Base-by-base conservation (phyloP, 2,888 invertebrate species). In the Protonemura montana region DNA sequence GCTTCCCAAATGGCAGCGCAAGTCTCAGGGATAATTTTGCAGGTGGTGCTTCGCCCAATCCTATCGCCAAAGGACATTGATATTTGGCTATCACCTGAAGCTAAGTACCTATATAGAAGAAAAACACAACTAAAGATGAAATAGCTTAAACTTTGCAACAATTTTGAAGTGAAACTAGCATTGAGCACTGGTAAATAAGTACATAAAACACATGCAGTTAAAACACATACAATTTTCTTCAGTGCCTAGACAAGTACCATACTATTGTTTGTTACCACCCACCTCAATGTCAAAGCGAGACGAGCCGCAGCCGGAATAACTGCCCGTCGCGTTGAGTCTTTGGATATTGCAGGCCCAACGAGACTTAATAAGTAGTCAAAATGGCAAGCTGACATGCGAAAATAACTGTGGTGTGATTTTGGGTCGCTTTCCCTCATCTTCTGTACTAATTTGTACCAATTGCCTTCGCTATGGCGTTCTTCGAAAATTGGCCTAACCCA, bases 21-120 rank as follows among this genome's bases (percentile, higher is more conserved):
- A 0, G 84, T 84, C 6, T 76, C 26, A 1, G 42, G 41, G 26
- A 84, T 76, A 0, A 84, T 76, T 0, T 21, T 26, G 6, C 25
- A n/a, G 1, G n/a, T 27, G 0, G 76, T 84, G 5, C 25, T 10
- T 5, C 27, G 21, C 5, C 42, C 41, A 0, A 83, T 26, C 0
- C 41, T 41, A 10, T 83, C 83, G 0, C 35, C 83, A 83, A 83
- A 82, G 2, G 83, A 42, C 83, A 83, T 83, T 35, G 83, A 83
- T 6, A 41, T 28, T 35, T 35, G 7, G 42, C 42, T 30, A n/a
- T 82, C 29, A 0, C 83, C 83, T 26, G 42, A 25, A 6, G 42
- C 42, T 6, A 83, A 25, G 25, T 42, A 83, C 21, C 42, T 78
- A 21, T 59, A 21, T 21, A n/a, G n/a, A n/a, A n/a, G n/a, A n/a